Evolutionary conservation across 2,888 invertebrate species (phyloP).

Genomic region (Drosophila setosimentum): DNA sequence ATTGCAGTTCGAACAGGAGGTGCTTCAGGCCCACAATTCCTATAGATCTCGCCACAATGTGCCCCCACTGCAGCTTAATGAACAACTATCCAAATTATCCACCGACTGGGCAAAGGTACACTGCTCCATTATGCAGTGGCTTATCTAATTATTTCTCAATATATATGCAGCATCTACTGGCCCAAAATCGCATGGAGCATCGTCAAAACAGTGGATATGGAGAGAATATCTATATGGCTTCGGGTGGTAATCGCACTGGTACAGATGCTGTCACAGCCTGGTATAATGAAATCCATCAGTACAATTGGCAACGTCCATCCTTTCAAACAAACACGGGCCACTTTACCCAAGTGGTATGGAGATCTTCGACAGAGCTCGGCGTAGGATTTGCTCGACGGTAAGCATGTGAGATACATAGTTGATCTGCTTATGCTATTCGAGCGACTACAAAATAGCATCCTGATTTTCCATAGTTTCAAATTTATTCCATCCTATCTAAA

Average conservation of each 20-base stretch:
- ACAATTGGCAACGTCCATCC: constrained; percentile 88
- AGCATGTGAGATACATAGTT: constrained; percentile 11
- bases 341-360: constrained; percentile 94
- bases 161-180: constrained; percentile 83
- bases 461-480: background rate
- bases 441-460: background rate
- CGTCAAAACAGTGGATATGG: constrained; percentile 92
- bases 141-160: background rate
- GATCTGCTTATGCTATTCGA: no score
- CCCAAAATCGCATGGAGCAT: constrained; percentile 89
- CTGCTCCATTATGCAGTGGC: background rate
- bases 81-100: constrained; percentile 88
- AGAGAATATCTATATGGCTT: constrained; percentile 92
- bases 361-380: constrained; percentile 90
- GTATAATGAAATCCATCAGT: constrained; percentile 91
- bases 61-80: constrained; percentile 88
- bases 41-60: constrained; percentile 90
- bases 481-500: background rate
- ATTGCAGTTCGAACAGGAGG: constrained; percentile 88
- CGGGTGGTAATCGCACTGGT: constrained; percentile 89
- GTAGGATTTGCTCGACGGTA: constrained; percentile 89
- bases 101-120: constrained; percentile 89
- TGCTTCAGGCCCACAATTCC: constrained; percentile 91
- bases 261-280: constrained; percentile 91
- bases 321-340: constrained; percentile 91